These are phyloP conservation scores for Melitaea cinxia DNA, from an alignment of 1,140 invertebrate genomes.

Conservation along the genomic window DNA sequence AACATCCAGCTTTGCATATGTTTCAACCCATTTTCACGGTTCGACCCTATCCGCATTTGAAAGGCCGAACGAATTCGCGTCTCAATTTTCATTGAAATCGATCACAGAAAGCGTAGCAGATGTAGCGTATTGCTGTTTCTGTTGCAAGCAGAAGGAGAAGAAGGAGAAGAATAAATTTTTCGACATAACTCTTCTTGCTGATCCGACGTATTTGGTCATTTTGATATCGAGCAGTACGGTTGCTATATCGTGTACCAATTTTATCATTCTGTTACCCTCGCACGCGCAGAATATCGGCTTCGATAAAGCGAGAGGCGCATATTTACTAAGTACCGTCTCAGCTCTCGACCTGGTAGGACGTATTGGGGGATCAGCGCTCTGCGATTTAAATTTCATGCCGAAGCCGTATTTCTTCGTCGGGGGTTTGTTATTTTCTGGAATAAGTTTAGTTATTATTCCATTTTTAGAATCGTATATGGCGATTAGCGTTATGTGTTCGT, in stretches of 20 bases:
- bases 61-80: conserved; percentile 87
- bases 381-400: conserved; percentile 88
- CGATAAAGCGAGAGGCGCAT: conserved; percentile 85
- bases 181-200: conserved; percentile 86
- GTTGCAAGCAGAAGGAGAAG: conserved; percentile 67
- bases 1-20: conserved; percentile 90
- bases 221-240: conserved; percentile 91
- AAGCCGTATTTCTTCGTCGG: conserved; percentile 91
- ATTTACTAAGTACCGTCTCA: conserved; percentile 89
- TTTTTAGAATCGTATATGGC: conserved; percentile 82
- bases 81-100: conserved; percentile 88
- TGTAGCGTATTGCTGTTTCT: conserved; percentile 72
- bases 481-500: conserved; percentile 86
- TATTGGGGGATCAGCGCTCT: conserved; percentile 90
- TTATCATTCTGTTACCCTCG: conserved; percentile 89
- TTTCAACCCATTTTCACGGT: conserved; percentile 91
- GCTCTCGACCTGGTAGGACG: conserved; percentile 89
- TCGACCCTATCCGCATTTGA: conserved; percentile 88
- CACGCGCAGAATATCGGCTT: conserved; percentile 87
- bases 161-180: conserved; percentile 85
- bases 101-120: conserved; percentile 82
- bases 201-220: conserved; percentile 91
- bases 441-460: conserved; percentile 86
- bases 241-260: conserved; percentile 93
- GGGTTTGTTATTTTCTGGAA: conserved; percentile 88